Conservation (phyloP, 2,888 invertebrate species). For the Pammene fasciana region DNA sequence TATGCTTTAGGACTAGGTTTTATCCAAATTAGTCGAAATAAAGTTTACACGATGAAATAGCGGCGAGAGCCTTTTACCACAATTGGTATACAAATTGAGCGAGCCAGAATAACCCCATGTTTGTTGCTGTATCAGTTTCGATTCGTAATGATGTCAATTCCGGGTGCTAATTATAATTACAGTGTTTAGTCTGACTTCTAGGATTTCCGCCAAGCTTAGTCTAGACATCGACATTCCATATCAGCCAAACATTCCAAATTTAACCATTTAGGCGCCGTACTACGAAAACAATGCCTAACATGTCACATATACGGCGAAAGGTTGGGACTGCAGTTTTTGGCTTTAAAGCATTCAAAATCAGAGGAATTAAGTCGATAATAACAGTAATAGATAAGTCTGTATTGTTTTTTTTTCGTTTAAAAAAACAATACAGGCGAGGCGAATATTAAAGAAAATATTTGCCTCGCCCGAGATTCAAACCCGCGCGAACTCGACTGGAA, state of each 20-base stretch:
- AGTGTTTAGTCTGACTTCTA: conserved; percentile 25
- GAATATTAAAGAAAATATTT: background rate
- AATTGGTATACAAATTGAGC: background rate
- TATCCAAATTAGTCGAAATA: no score
- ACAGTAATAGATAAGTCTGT: no score
- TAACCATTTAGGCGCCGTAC: conserved; percentile 12
- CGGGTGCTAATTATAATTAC: conserved; percentile 23
- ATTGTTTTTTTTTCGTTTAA: no score
- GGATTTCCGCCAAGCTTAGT: conserved; percentile 16
- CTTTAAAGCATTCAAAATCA: no score
- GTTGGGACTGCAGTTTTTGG: no score
- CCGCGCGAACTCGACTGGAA: background rate
- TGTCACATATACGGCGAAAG: no score
- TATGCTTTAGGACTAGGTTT: no score
- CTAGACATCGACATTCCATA: conserved; percentile 16
- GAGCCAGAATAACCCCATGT: background rate
- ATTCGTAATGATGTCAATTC: conserved; percentile 24
- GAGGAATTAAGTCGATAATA: no score
- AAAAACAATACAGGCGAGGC: no score
- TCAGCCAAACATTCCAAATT: background rate
- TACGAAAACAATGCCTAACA: background rate
- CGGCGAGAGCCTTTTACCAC: background rate
- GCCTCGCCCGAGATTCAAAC: background rate
- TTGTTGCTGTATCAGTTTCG: conserved; percentile 22
- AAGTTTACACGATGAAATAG: background rate